phyloP scores from a whole-genome alignment of 2,797 vertebrate genomes.

The Tamandua tetradactyla region DNA sequence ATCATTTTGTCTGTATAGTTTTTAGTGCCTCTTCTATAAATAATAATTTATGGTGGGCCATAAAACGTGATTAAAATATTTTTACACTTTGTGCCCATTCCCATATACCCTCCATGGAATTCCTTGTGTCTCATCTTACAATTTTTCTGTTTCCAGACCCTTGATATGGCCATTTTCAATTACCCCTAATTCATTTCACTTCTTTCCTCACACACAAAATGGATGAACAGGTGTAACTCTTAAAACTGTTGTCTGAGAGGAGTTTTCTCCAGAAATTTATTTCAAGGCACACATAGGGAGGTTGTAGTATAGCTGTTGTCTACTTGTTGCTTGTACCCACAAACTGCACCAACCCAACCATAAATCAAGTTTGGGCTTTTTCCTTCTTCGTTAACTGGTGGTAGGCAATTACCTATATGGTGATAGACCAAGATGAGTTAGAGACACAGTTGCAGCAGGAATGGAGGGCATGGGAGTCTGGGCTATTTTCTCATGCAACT shows the following conservation, averaged over 20 bases:
- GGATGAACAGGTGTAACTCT: not conserved
- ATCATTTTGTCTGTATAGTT: not conserved
- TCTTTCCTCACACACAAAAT: not conserved
- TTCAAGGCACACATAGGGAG: not conserved
- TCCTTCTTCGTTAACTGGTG: not conserved
- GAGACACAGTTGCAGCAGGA: not conserved
- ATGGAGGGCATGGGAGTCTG: not conserved
- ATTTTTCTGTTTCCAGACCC: not conserved
- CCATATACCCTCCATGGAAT: not conserved
- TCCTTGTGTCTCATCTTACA: not conserved
- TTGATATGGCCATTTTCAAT: not conserved
- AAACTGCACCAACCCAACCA: not conserved
- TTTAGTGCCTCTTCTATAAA: not conserved
- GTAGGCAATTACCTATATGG: not conserved
- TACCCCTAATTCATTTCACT: not conserved
- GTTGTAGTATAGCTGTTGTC: not conserved
- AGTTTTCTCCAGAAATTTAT: not conserved
- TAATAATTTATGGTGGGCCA: not conserved
- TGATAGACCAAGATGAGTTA: not conserved
- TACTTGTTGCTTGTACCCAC: not conserved
- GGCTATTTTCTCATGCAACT: not conserved
- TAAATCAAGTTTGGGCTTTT: not conserved
- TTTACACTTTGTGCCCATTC: not conserved
- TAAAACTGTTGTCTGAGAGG: not conserved
- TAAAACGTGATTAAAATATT: not conserved